Percentiles rank a stretch among this genome's conserved stretches.
These are phyloP conservation scores for Saccostrea glomerata DNA, from an alignment of 1,140 invertebrate genomes.

Conservation along the genomic window DNA sequence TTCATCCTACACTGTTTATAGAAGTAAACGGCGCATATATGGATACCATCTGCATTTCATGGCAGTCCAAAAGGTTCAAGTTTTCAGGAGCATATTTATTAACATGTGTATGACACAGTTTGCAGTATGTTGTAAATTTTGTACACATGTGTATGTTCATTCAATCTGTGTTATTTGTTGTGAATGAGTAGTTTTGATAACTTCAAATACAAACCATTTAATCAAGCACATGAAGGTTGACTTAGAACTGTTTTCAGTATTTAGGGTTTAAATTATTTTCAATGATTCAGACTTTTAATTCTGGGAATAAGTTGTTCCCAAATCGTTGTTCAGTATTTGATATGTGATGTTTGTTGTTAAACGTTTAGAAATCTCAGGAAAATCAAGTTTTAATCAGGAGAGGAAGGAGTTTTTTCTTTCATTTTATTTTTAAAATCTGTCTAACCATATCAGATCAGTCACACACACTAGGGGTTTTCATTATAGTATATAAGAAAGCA, in stretches of 20 bases:
- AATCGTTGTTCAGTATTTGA: not conserved
- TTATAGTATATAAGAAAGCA: too few relatives aligned
- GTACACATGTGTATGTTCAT: not conserved
- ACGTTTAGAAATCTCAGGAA: conserved; percentile 14
- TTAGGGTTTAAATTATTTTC: not conserved
- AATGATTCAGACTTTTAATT: not conserved
- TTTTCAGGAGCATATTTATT: not conserved
- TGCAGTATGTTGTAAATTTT: not conserved
- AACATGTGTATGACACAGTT: not conserved
- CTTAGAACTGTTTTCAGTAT: not conserved
- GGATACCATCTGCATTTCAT: not conserved
- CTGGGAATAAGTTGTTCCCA: not conserved
- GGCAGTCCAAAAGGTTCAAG: not conserved
- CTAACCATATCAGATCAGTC: not conserved
- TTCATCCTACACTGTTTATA: not conserved
- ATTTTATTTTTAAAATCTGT: not conserved
- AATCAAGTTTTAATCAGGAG: not conserved
- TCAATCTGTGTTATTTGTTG: not conserved
- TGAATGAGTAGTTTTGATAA: not conserved
- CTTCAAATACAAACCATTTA: too few relatives aligned
- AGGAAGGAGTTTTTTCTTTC: not conserved
- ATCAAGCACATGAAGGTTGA: too few relatives aligned
- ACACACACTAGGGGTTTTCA: too few relatives aligned
- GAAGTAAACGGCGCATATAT: not conserved
- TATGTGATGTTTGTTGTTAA: not conserved